Percentiles rank a stretch among this genome's conserved stretches.
Conservation (phyloP, 2,888 invertebrate genomes). For the Linnaemya vulpina region DNA sequence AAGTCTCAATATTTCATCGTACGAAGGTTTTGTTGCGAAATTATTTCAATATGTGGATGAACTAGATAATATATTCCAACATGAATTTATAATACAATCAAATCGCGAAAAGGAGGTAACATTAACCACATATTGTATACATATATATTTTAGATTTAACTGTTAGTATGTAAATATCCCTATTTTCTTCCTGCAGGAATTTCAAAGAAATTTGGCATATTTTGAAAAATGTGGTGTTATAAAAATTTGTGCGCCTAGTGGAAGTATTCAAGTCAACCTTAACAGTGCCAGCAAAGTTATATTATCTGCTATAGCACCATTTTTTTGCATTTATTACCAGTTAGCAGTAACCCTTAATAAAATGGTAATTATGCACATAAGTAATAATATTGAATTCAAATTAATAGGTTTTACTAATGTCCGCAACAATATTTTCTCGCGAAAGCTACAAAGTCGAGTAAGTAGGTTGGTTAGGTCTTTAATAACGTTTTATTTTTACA, state of each 20-base stretch:
- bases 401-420: no score
- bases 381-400: not conserved
- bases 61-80: slow-evolving; percentile 84
- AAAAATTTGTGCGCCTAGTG: slow-evolving; percentile 80
- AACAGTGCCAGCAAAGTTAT: slow-evolving; percentile 83
- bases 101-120: slow-evolving; percentile 84
- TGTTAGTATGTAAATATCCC: not conserved
- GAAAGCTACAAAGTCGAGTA: no score
- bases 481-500: slow-evolving; percentile 31
- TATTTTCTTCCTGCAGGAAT: slow-evolving; percentile 81
- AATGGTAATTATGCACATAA: slow-evolving; percentile 83
- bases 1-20: slow-evolving; percentile 9
- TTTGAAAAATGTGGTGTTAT: slow-evolving; percentile 75
- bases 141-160: not conserved
- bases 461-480: no score
- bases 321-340: slow-evolving; percentile 86
- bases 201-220: slow-evolving; percentile 81
- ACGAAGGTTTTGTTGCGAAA: slow-evolving; percentile 63
- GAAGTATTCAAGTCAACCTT: slow-evolving; percentile 75
- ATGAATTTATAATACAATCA: slow-evolving; percentile 87
- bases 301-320: slow-evolving; percentile 86
- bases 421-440: no score
- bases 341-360: slow-evolving; percentile 84
- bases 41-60: slow-evolving; percentile 74
- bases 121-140: not conserved